Conservation (phyloP, 2,797 vertebrate species). For the Todus mexicanus region DNA sequence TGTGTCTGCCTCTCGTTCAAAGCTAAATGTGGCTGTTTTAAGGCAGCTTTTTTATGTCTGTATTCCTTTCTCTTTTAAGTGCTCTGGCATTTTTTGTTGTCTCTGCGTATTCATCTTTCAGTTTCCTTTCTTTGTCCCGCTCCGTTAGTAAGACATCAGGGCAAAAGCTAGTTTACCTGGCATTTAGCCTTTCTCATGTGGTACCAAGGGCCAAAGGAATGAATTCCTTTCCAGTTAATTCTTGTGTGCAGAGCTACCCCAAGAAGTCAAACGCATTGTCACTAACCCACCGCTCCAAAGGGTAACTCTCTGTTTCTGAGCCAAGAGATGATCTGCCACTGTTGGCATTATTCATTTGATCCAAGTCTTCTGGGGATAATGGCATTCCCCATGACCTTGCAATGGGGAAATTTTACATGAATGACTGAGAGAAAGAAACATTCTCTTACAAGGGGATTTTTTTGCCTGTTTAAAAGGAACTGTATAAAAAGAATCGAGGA, state of each 20-base stretch:
- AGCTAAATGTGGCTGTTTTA: background rate
- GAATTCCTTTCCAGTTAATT: background rate
- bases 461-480: background rate
- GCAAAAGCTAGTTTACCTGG: background rate
- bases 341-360: background rate
- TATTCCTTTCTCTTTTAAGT: background rate
- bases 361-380: background rate
- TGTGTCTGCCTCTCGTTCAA: background rate
- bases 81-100: background rate
- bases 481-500: background rate
- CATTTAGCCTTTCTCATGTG: background rate
- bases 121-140: background rate
- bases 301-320: background rate
- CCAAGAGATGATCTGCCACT: background rate
- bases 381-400: background rate
- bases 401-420: background rate
- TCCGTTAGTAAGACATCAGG: background rate
- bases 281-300: background rate
- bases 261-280: background rate
- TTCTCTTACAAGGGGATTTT: background rate
- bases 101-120: background rate
- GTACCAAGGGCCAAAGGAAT: background rate
- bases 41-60: background rate
- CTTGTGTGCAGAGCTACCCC: background rate
- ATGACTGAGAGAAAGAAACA: background rate